A percentile compares a stretch with the other conserved stretches of the same genome.
These are phyloP conservation scores for Cydia fagiglandana DNA, from an alignment of 1,140 invertebrate genomes.

Conservation along the genomic window DNA sequence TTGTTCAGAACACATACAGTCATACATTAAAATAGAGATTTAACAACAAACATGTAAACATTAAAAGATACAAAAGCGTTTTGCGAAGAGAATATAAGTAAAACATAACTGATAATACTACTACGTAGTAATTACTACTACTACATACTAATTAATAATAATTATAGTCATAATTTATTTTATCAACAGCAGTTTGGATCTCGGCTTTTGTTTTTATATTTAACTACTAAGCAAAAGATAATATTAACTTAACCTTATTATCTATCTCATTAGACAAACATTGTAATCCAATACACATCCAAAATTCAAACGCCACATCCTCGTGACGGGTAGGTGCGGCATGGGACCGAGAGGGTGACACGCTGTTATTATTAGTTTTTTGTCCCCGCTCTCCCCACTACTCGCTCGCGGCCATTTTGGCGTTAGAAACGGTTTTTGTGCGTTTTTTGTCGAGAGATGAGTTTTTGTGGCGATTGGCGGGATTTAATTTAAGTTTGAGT, in stretches of 20 bases:
- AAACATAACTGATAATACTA: too few relatives aligned
- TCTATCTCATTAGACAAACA: not conserved
- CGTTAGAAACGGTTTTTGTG: conserved; percentile 50
- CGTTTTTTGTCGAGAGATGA: conserved; percentile 53
- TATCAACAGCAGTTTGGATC: too few relatives aligned
- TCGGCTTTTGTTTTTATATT: too few relatives aligned
- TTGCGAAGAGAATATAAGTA: too few relatives aligned
- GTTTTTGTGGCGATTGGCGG: conserved; percentile 40
- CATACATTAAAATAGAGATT: too few relatives aligned
- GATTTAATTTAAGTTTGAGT: conserved; percentile 31
- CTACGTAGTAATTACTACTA: too few relatives aligned
- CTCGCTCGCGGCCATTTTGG: conserved; percentile 64
- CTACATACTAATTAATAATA: too few relatives aligned
- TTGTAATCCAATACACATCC: conserved; percentile 27
- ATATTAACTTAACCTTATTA: not conserved
- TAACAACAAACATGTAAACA: too few relatives aligned
- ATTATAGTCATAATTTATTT: too few relatives aligned
- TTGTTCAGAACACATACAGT: too few relatives aligned
- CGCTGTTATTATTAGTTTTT: conserved; percentile 78
- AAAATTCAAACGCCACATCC: conserved; percentile 57
- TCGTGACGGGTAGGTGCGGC: conserved; percentile 61
- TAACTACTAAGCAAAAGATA: too few relatives aligned
- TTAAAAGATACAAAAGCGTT: too few relatives aligned
- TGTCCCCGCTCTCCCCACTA: conserved; percentile 61
- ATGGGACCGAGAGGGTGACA: conserved; percentile 66